Percentiles rank a stretch among this genome's conserved stretches.
phyloP scores from a whole-genome alignment of 2,113 vertebrate species.

The Halcyon senegalensis region DNA sequence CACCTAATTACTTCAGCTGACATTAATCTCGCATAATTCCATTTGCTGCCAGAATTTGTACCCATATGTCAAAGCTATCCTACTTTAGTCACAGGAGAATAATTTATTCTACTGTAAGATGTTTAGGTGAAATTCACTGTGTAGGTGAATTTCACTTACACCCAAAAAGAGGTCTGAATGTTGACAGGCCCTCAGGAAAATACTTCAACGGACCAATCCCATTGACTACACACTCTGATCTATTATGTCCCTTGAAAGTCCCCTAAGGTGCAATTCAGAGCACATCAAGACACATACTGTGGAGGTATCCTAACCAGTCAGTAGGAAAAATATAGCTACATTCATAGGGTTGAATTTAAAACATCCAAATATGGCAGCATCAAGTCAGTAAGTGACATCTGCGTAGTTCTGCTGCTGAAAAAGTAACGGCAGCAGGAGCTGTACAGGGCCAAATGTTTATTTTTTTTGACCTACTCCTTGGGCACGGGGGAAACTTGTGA shows the following conservation, averaged over 20 bases:
- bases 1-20: background rate
- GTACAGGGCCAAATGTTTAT: background rate
- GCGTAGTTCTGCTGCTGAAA: accelerated
- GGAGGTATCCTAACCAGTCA: background rate
- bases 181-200: background rate
- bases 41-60: background rate
- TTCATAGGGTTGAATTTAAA: background rate
- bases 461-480: background rate
- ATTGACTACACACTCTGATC: background rate
- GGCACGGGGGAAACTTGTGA: background rate
- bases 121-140: background rate
- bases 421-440: background rate
- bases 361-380: background rate
- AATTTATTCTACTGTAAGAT: background rate
- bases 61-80: background rate
- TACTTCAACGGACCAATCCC: background rate
- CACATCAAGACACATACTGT: background rate
- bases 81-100: background rate
- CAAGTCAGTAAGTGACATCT: background rate
- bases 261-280: background rate
- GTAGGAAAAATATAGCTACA: background rate
- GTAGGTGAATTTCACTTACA: background rate
- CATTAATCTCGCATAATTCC: background rate
- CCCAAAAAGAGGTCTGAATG: background rate
- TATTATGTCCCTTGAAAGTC: background rate